A percentile compares a stretch with the other conserved stretches of the same genome.
Conservation (phyloP, 2,888 invertebrate species). For the Ptycholaimellus sp. region DNA sequence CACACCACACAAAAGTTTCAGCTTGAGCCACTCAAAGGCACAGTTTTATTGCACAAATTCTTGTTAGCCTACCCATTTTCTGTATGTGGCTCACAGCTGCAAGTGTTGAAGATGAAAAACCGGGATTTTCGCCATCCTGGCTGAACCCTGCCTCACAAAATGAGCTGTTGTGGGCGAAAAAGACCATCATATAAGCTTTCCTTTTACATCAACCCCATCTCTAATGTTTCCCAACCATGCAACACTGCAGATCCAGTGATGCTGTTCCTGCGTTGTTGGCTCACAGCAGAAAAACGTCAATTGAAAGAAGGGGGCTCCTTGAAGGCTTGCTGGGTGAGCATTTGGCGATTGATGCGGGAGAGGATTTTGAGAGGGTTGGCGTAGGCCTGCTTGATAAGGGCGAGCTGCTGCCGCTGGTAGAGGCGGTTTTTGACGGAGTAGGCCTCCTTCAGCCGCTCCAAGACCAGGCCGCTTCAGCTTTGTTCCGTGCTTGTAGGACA, state of each 20-base stretch:
- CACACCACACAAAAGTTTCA: too few relatives aligned
- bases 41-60: too few relatives aligned
- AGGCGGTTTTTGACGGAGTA: constrained; percentile 36
- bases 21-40: too few relatives aligned
- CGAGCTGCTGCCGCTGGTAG: constrained; percentile 94
- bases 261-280: too few relatives aligned
- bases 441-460: constrained; percentile 44
- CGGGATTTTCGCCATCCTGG: constrained; percentile 90
- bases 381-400: constrained; percentile 95
- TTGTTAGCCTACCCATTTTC: constrained; percentile 96
- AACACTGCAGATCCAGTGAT: too few relatives aligned
- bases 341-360: constrained; percentile 92
- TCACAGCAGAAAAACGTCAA: too few relatives aligned
- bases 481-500: constrained; percentile 98
- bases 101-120: constrained; percentile 95
- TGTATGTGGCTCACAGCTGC: constrained; percentile 98
- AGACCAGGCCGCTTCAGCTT: constrained; percentile 79
- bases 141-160: too few relatives aligned
- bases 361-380: constrained; percentile 98
- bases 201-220: too few relatives aligned
- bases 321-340: constrained; percentile 87
- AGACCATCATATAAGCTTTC: too few relatives aligned
- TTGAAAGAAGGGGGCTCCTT: too few relatives aligned
- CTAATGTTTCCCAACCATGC: too few relatives aligned
- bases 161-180: too few relatives aligned